These are phyloP conservation scores for Heliconius aoede DNA, from an alignment of 2,888 invertebrate species.

Conservation along the genomic window DNA sequence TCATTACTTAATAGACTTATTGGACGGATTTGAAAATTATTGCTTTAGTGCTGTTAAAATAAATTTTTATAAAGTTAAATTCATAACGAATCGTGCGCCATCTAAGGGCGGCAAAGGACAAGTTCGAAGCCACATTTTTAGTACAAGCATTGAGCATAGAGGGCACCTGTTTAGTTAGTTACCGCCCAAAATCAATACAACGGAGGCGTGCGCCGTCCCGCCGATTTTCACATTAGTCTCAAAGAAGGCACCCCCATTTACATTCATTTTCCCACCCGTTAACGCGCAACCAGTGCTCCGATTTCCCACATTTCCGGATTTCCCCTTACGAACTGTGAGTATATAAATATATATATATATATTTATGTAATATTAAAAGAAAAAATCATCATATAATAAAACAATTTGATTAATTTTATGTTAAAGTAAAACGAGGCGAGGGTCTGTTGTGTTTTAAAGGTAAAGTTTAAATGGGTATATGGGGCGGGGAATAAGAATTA, in stretches of 20 bases:
- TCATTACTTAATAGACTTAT: not conserved
- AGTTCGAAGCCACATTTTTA: conserved; percentile 41
- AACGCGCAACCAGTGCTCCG: conserved; percentile 68
- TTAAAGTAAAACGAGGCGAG: conserved; percentile 37
- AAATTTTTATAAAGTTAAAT: not conserved
- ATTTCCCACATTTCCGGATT: conserved; percentile 59
- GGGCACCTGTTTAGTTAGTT: conserved; percentile 61
- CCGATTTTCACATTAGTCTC: conserved; percentile 72
- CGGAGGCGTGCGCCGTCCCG: conserved; percentile 71
- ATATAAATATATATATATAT: no score
- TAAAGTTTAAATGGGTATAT: conserved; percentile 62
- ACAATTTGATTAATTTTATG: conserved; percentile 6
- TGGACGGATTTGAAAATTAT: not conserved
- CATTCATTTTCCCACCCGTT: conserved; percentile 65
- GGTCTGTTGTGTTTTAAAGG: conserved; percentile 47
- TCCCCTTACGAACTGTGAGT: conserved; percentile 66
- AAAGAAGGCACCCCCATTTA: conserved; percentile 68
- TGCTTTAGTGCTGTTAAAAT: not conserved
- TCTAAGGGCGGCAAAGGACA: conserved; percentile 53
- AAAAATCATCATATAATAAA: conserved; percentile 9
- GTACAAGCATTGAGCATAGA: conserved; percentile 49
- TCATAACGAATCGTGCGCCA: conserved; percentile 58
- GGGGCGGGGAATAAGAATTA: conserved; percentile 63
- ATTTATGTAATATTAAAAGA: conserved; percentile 13
- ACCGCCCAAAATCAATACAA: conserved; percentile 81